These are phyloP conservation scores for Ips typographus DNA, from an alignment of 1,140 invertebrate species.

Conservation along the genomic window DNA sequence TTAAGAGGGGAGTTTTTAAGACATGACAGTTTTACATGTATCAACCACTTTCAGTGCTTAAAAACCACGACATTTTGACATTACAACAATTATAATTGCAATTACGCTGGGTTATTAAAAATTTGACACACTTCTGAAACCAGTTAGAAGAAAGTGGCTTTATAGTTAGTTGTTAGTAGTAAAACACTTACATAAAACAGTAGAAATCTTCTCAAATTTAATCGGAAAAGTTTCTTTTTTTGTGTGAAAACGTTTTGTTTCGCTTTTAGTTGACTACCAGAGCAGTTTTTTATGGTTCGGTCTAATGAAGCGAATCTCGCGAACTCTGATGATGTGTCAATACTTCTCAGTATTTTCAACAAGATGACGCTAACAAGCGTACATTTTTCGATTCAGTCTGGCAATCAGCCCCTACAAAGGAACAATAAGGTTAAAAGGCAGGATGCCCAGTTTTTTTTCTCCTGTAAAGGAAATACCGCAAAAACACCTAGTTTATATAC, in stretches of 20 bases:
- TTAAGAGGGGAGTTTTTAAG: conserved; percentile 3
- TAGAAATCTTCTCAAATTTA: conserved; percentile 7
- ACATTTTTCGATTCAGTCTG: conserved; percentile 1
- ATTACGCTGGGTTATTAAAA: conserved; percentile 13
- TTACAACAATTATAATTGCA: not conserved
- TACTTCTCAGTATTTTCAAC: not conserved
- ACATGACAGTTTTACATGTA: not conserved
- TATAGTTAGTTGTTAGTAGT: not conserved
- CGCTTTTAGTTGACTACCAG: not conserved
- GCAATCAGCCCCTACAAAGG: not conserved
- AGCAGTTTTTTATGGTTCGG: not conserved
- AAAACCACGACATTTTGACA: too few species aligned
- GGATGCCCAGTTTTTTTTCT: not conserved
- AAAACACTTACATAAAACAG: conserved; percentile 9
- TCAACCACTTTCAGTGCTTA: not conserved
- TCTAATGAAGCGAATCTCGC: conserved; percentile 1
- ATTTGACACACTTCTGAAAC: conserved; percentile 16
- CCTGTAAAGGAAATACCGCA: not conserved
- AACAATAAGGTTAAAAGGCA: not conserved
- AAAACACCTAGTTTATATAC: not conserved
- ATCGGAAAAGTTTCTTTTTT: conserved; percentile 13
- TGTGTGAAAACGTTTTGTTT: conserved; percentile 3
- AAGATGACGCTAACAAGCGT: not conserved
- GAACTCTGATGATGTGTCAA: not conserved
- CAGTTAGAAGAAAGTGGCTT: conserved; percentile 13